Percentiles rank a stretch among this genome's conserved stretches.
phyloP scores from a whole-genome alignment of 2,888 invertebrate species.

The Octonoba sinensis region DNA sequence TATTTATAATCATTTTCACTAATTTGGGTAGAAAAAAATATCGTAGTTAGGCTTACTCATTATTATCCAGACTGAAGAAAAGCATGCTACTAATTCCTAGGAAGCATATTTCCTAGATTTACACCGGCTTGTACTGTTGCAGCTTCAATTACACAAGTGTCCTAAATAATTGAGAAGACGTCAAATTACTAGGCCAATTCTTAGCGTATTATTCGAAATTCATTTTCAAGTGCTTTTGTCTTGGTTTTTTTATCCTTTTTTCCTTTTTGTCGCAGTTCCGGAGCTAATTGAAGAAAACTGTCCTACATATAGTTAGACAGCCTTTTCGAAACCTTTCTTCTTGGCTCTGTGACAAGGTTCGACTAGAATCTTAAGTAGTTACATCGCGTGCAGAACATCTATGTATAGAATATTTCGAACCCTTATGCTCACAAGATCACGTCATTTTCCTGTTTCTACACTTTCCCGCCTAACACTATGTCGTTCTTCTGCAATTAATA shows the following conservation, averaged over 20 bases:
- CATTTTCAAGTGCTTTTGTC: slow-evolving; percentile 10
- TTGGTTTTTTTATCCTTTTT: too few relatives aligned
- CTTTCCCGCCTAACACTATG: slow-evolving; percentile 28
- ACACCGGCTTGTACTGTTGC: too few relatives aligned
- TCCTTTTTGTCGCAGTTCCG: slow-evolving; percentile 34
- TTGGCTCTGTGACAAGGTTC: not conserved
- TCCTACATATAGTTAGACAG: slow-evolving; percentile 22
- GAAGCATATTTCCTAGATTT: too few relatives aligned
- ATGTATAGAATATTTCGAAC: not conserved
- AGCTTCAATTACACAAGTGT: too few relatives aligned
- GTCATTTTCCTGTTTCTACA: slow-evolving; percentile 40
- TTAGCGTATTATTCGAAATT: too few relatives aligned
- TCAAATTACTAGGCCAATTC: too few relatives aligned
- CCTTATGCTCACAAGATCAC: slow-evolving; percentile 32
- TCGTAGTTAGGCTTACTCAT: too few relatives aligned
- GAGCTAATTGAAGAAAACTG: slow-evolving; percentile 25
- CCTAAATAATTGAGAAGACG: too few relatives aligned
- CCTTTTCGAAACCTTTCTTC: not conserved
- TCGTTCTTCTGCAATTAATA: slow-evolving; percentile 24
- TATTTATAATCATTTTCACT: too few relatives aligned
- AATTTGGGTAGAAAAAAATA: too few relatives aligned
- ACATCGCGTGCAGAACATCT: slow-evolving; percentile 21
- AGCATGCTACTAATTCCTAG: too few relatives aligned
- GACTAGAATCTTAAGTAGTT: slow-evolving; percentile 30
- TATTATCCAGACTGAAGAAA: too few relatives aligned